phyloP scores from a whole-genome alignment of 2,888 invertebrate species.

The Harpalus rufipes region DNA sequence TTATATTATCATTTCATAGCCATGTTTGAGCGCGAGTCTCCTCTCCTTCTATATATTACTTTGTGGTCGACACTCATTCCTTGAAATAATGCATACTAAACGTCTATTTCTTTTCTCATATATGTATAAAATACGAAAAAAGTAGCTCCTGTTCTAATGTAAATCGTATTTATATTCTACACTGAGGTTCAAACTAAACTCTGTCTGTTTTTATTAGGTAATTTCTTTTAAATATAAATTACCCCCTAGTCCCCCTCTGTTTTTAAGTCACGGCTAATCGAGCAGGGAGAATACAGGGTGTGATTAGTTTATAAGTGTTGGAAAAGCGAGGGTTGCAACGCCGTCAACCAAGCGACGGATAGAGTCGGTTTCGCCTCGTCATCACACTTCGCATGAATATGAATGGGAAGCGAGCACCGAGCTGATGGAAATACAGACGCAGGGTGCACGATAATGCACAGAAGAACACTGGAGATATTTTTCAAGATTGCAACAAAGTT shows the following conservation, averaged over 20 bases:
- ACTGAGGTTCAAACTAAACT: too few species aligned
- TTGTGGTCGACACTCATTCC: too few species aligned
- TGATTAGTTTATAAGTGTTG: conserved; percentile 44
- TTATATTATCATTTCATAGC: too few species aligned
- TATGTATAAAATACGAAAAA: too few species aligned
- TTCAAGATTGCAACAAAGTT: not conserved
- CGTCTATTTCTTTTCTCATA: too few species aligned
- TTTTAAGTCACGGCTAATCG: conserved; percentile 59
- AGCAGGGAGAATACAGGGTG: conserved; percentile 38
- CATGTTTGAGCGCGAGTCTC: too few species aligned
- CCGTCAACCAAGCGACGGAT: conserved; percentile 21
- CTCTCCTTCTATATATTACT: too few species aligned
- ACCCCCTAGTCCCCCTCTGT: not conserved
- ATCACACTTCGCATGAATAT: conserved; percentile 4
- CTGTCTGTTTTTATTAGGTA: too few species aligned
- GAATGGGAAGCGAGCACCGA: not conserved
- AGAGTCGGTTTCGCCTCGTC: conserved; percentile 26
- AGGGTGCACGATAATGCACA: not conserved
- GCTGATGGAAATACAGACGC: not conserved
- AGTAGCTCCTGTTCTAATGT: too few species aligned
- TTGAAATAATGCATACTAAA: too few species aligned
- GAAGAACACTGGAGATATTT: not conserved
- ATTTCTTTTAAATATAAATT: not conserved
- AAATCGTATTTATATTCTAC: too few species aligned
- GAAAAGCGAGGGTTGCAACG: conserved; percentile 14